Evolutionary conservation across 2,113 vertebrate genomes (phyloP).

Genomic region (Rhineura floridana): DNA sequence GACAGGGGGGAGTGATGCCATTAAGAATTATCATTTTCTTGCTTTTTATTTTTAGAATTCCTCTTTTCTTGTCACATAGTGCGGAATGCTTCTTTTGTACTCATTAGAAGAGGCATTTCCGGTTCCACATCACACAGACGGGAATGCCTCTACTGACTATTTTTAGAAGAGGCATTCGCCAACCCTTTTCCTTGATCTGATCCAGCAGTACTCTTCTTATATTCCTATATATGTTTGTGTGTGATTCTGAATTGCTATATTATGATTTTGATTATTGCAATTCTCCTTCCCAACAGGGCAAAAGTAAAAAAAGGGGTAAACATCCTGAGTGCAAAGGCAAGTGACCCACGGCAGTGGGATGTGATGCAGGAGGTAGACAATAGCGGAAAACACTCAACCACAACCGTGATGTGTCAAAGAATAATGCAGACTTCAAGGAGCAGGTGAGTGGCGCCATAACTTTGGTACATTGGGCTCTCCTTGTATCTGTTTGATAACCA

Average conservation of each 20-base stretch:
- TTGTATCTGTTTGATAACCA: background rate
- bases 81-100: background rate
- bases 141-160: background rate
- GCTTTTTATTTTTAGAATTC: background rate
- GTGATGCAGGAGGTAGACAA: constrained; percentile 75
- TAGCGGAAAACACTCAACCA: constrained; percentile 73
- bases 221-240: background rate
- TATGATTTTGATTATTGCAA: background rate
- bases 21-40: background rate
- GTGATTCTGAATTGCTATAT: background rate
- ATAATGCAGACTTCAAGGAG: constrained; percentile 59
- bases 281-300: constrained; percentile 67
- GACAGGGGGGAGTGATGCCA: background rate
- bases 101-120: no score
- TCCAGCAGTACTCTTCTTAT: background rate
- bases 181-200: background rate
- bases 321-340: constrained; percentile 67
- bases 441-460: constrained; percentile 69
- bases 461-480: rapidly evolving
- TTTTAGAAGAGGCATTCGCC: background rate
- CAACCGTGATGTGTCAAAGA: constrained; percentile 74
- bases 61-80: background rate
- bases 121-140: no score
- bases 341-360: constrained; percentile 76
- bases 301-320: constrained; percentile 84